A percentile compares a stretch with the other conserved stretches of the same genome.
Evolutionary conservation across 2,888 invertebrate genomes (phyloP).

Genomic region (Gonocerus acuteangulatus): DNA sequence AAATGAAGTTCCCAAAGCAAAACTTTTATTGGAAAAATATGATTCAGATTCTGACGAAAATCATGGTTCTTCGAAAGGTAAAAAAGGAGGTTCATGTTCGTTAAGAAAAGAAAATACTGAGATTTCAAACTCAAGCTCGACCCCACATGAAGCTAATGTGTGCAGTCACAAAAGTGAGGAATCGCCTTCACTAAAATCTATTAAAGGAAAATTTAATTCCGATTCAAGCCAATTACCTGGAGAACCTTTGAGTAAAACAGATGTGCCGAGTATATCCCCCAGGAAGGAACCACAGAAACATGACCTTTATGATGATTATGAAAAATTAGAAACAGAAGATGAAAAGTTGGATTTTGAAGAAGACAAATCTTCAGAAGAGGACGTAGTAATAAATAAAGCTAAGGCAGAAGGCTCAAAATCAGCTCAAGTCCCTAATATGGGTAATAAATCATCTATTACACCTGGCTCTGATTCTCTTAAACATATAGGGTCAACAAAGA

Average conservation of each 20-base stretch:
- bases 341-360: slow-evolving; percentile 21
- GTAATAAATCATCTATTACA: too few species aligned
- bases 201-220: neutral
- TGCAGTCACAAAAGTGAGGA: neutral
- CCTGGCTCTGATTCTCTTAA: too few species aligned
- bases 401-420: neutral
- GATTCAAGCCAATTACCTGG: neutral
- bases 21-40: too few species aligned
- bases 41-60: too few species aligned
- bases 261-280: neutral
- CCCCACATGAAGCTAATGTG: too few species aligned
- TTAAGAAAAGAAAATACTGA: too few species aligned
- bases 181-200: neutral
- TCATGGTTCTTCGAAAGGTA: too few species aligned
- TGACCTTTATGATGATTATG: slow-evolving; percentile 3
- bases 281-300: neutral
- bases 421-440: neutral
- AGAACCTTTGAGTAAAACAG: neutral
- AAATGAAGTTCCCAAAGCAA: too few species aligned
- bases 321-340: slow-evolving; percentile 15
- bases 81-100: too few species aligned
- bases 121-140: too few species aligned
- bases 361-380: slow-evolving; percentile 9
- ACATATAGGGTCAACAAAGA: too few species aligned
- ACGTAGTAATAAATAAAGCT: neutral